Base-by-base conservation (phyloP, 2,113 vertebrate genomes). In the Lophochroa leadbeateri region DNA sequence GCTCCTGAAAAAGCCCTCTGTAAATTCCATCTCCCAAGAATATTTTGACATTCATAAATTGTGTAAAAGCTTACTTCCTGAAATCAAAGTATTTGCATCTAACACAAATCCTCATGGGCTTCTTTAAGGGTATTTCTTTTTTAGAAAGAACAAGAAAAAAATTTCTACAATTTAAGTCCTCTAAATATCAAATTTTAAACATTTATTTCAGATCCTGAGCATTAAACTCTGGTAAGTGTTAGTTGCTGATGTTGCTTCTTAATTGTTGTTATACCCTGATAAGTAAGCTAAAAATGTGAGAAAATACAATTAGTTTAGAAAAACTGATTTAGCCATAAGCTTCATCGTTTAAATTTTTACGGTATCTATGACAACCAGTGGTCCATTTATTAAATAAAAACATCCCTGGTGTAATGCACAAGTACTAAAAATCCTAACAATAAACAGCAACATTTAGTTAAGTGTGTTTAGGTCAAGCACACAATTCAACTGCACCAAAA, bases 231-330 rank as follows among this genome's bases (percentile, higher is more conserved):
- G 60, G 39, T 72, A 96, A 87, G 81, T 29, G 43, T 78, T 85
- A 70, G 84, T 5, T 95, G 82, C 70, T 41, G 17, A 82, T 87
- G 81, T 23, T 41, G 29, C 69, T 83, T 94, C 88, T 94, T 97
- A 97, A 97, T 92, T 97, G 94, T 92, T 95, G 96, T 91, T 97
- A 97, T 76, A 97, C 86, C 63, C 92, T 80, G 96, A 97, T 97
- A 98, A 97, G 97, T 94, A 96, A 97, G 85, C 85, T 94, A 96
- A 97, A 97, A 97, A 96, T 90, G 94, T 97, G 97, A 97, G 97
- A 96, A 98, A 96, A 97, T 92, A 97, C 96, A 98, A 97, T 96
- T 95, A 97, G 97, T 97, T 98, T 95, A 97, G 87, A 96, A 97
- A 97, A 98, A 95, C 94, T 91, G 96, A 97, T 97, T 86, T 96